Base-by-base conservation (phyloP, 2,113 vertebrate genomes). In the Phalacrocorax aristotelis region DNA sequence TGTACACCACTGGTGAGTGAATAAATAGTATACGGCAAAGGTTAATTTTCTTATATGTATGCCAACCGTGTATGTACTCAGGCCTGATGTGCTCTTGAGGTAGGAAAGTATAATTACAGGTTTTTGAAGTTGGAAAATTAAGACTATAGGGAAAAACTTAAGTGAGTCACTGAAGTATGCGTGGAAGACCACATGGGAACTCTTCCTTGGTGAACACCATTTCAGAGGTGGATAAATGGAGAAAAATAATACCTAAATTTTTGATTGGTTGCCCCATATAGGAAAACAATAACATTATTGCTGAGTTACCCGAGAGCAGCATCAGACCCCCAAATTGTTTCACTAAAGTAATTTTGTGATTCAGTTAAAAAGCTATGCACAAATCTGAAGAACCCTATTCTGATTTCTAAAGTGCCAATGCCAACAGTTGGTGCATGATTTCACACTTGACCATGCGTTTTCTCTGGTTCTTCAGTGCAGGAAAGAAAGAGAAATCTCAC, bases 51-150 rank as follows among this genome's bases (percentile, higher is more conserved):
- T 40, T 23, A 6, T 10, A 10, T 2, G 0, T 46, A 13, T 60
- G 19, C 23, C 15, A 70, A 0, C 1, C 34, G 10, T 42, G 6
- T 52, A 36, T 7, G 2, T 11, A 26, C 20, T 60, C 23, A 17
- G 15, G 13, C 36, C 0, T 1, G 48, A 27, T 48, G 8, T 60
- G 26, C 14, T 48, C 12, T 7, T 72, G 52, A 72, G 52, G 29
- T n/a, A 52, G 30, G 5, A 48, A 90, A 71, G 27, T 34, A 49
- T 42, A 8, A 6, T 7, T 78, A 15, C 3, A 54, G 11, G 21
- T 12, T 85, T 84, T 68, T 65, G n/a, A 71, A 79, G 12, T 0
- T 61, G 17, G 23, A 61, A 68, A 77, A n/a, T 3, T 66, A 25
- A 76, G n/a, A 6, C 10, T 64, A 1, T 29, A n/a, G 30, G 72